Conservation (phyloP, 2,888 invertebrate genomes). For the Eupithecia inturbata region DNA sequence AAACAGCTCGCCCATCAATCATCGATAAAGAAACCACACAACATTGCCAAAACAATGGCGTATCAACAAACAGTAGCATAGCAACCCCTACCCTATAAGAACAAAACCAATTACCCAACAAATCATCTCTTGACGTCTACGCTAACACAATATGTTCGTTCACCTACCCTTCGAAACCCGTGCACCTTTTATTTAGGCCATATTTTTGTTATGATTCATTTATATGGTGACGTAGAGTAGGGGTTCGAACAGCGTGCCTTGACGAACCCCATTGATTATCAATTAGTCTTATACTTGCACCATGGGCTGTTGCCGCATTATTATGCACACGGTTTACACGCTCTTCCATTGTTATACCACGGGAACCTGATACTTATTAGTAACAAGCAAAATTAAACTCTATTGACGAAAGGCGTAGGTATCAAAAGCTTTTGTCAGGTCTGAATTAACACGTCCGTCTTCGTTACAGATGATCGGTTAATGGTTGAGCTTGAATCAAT, state of each 20-base stretch:
- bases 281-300: constrained; percentile 81
- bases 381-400: constrained; percentile 48
- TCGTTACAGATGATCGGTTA: constrained; percentile 80
- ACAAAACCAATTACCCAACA: constrained; percentile 82
- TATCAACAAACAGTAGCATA: constrained; percentile 75
- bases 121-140: constrained; percentile 82
- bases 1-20: constrained; percentile 52
- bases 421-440: constrained; percentile 50
- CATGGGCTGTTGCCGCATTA: constrained; percentile 77
- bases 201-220: constrained; percentile 76
- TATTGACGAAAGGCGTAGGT: constrained; percentile 53
- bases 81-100: constrained; percentile 73
- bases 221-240: constrained; percentile 57
- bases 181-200: constrained; percentile 55
- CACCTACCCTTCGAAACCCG: constrained; percentile 52
- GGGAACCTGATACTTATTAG: constrained; percentile 56
- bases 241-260: constrained; percentile 53
- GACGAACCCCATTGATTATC: constrained; percentile 79
- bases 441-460: constrained; percentile 77
- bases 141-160: constrained; percentile 81
- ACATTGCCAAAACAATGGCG: constrained; percentile 67
- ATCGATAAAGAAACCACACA: constrained; percentile 49
- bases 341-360: constrained; percentile 69
- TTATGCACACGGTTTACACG: constrained; percentile 82
- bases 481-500: constrained; percentile 78